Evolutionary conservation across 2,888 invertebrate species (phyloP).

Genomic region (Cheilosia grossa): DNA sequence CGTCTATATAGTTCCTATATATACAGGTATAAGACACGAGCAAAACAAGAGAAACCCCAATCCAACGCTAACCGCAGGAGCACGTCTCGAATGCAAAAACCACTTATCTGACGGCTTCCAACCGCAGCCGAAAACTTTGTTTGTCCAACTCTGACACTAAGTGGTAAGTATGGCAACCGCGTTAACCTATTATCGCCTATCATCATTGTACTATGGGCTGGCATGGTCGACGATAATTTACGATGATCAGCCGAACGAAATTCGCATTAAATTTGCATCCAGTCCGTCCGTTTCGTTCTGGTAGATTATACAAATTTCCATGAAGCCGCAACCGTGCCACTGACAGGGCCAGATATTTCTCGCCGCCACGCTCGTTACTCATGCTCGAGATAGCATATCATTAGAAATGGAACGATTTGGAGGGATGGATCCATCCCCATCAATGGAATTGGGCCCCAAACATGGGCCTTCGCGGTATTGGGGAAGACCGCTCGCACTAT

Average conservation of each 20-base stretch:
- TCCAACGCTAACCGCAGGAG: constrained; percentile 60
- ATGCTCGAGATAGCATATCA: constrained; percentile 65
- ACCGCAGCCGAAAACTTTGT: constrained; percentile 73
- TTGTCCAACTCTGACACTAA: constrained; percentile 73
- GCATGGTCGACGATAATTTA: constrained; percentile 70
- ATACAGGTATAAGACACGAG: not conserved
- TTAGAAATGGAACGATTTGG: constrained; percentile 52
- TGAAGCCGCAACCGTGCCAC: constrained; percentile 61
- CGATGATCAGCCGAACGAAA: constrained; percentile 73
- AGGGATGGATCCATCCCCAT: constrained; percentile 36
- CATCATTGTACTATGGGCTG: constrained; percentile 59
- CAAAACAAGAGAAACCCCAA: constrained; percentile 4
- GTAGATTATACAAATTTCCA: constrained; percentile 74
- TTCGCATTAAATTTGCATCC: constrained; percentile 74
- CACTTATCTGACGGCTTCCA: constrained; percentile 62
- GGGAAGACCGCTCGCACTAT: constrained; percentile 35
- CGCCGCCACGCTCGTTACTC: constrained; percentile 59
- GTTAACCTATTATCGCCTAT: constrained; percentile 75
- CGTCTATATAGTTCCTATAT: not conserved
- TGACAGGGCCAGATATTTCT: constrained; percentile 48
- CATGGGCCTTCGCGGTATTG: constrained; percentile 15
- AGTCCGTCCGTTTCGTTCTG: constrained; percentile 61
- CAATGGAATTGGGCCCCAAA: constrained; percentile 29
- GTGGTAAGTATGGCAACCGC: constrained; percentile 71
- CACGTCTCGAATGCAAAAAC: constrained; percentile 70